phyloP scores from a whole-genome alignment of 2,113 vertebrate genomes.

The Paraplagusia blochii region DNA sequence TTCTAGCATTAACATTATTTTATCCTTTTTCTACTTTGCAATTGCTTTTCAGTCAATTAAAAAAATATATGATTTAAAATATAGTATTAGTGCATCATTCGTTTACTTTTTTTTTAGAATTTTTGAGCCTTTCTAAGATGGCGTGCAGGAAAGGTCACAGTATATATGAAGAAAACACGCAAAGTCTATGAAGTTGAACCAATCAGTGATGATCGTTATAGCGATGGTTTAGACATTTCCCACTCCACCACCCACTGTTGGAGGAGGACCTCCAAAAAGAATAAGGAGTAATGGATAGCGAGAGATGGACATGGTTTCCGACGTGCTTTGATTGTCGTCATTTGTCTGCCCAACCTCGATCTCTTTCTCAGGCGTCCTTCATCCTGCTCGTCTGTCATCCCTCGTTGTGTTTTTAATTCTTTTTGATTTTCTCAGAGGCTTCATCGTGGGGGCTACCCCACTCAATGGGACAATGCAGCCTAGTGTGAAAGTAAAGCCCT shows the following conservation, averaged over 20 bases:
- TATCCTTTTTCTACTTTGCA: too few species aligned
- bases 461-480: constrained; percentile 74
- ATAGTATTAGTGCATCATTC: too few species aligned
- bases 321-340: constrained; percentile 64
- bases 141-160: too few species aligned
- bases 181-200: too few species aligned
- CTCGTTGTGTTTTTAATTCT: constrained; percentile 60
- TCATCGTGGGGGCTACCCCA: constrained; percentile 60
- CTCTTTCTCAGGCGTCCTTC: constrained; percentile 22
- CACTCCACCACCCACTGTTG: constrained; percentile 48
- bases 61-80: too few species aligned
- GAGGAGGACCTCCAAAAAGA: constrained; percentile 62
- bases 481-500: constrained; percentile 78
- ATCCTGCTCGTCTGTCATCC: constrained; percentile 37
- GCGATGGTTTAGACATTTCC: constrained; percentile 25
- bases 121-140: too few species aligned
- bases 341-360: constrained; percentile 54
- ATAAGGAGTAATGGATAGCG: constrained; percentile 53
- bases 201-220: too few species aligned
- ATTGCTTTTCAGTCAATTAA: too few species aligned
- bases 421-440: constrained; percentile 70
- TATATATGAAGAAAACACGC: too few species aligned
- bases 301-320: constrained; percentile 56
- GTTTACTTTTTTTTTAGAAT: too few species aligned
- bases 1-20: too few species aligned